Evolutionary conservation across 2,888 invertebrate genomes (phyloP).

Genomic region (Zelleria hepariella): DNA sequence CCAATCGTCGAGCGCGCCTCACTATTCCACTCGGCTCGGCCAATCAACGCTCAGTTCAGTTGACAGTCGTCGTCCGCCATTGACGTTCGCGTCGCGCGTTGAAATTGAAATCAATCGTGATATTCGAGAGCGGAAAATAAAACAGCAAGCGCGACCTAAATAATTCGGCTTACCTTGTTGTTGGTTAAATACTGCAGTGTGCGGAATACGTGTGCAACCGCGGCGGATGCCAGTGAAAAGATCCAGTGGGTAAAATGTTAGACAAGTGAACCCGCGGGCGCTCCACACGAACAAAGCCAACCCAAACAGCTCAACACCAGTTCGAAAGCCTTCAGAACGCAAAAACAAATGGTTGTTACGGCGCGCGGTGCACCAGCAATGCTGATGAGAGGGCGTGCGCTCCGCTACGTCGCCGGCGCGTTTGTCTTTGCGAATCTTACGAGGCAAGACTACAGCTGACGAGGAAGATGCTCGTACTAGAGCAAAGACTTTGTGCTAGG

Average conservation of each 20-base stretch:
- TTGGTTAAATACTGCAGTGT: background rate
- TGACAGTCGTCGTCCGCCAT: constrained; percentile 34
- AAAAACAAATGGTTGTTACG: constrained; percentile 59
- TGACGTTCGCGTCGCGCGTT: constrained; percentile 24
- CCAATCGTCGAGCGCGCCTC: constrained; percentile 53
- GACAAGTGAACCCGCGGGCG: constrained; percentile 44
- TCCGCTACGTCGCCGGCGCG: constrained; percentile 52
- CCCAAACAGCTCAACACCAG: background rate
- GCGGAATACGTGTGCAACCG: background rate
- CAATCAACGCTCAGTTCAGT: constrained; percentile 60
- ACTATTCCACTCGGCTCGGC: constrained; percentile 28
- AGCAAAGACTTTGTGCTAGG: constrained; percentile 61
- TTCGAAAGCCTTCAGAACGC: background rate
- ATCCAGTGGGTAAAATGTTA: constrained; percentile 46
- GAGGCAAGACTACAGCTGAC: constrained; percentile 68
- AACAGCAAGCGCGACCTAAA: no score
- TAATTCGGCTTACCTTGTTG: no score
- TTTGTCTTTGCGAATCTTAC: constrained; percentile 64
- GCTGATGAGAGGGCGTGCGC: constrained; percentile 46
- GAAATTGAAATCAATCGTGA: constrained; percentile 24
- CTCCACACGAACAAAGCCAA: background rate
- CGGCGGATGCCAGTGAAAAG: background rate
- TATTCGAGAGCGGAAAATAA: no score
- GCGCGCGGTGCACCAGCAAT: constrained; percentile 51
- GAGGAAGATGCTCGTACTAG: constrained; percentile 65